Conservation (phyloP, 2,797 vertebrate genomes). For the Pangasius mekongensis region DNA sequence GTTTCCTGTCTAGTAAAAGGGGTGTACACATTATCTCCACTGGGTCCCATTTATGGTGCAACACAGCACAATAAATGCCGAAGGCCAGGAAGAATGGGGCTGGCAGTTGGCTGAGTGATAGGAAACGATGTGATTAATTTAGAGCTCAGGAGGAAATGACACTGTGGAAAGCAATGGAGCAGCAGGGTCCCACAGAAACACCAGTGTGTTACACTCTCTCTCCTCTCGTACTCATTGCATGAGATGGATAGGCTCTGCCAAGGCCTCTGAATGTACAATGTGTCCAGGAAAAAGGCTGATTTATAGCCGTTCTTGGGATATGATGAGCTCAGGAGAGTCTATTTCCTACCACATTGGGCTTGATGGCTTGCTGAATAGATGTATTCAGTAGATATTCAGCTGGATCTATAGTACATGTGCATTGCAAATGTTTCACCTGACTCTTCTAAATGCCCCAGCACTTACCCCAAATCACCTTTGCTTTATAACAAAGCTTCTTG, state of each 20-base stretch:
- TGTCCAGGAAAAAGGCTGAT: constrained; percentile 53
- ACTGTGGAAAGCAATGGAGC: constrained; percentile 69
- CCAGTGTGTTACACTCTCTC: neutral
- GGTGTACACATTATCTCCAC: constrained; percentile 49
- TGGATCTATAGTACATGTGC: neutral
- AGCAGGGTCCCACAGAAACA: constrained; percentile 63
- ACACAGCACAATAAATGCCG: constrained; percentile 59
- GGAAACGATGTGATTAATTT: constrained; percentile 75
- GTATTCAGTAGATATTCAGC: constrained; percentile 1
- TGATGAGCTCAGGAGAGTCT: constrained; percentile 49
- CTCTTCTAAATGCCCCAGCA: neutral
- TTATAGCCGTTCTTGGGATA: constrained; percentile 52
- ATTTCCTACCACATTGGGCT: constrained; percentile 20
- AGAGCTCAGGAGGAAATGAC: constrained; percentile 74
- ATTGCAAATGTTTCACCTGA: neutral
- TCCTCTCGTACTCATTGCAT: constrained; percentile 26
- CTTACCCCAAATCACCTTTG: constrained; percentile 24
- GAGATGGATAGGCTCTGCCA: constrained; percentile 14
- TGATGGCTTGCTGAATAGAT: neutral
- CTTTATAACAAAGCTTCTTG: constrained; percentile 32
- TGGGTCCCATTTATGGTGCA: constrained; percentile 59
- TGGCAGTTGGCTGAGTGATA: constrained; percentile 68
- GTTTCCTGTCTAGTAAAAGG: constrained; percentile 19
- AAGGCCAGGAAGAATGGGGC: constrained; percentile 56
- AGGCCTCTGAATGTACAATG: constrained; percentile 51